These are phyloP conservation scores for Drosophila paulistorum DNA, from an alignment of 1,140 invertebrate genomes.

Conservation along the genomic window DNA sequence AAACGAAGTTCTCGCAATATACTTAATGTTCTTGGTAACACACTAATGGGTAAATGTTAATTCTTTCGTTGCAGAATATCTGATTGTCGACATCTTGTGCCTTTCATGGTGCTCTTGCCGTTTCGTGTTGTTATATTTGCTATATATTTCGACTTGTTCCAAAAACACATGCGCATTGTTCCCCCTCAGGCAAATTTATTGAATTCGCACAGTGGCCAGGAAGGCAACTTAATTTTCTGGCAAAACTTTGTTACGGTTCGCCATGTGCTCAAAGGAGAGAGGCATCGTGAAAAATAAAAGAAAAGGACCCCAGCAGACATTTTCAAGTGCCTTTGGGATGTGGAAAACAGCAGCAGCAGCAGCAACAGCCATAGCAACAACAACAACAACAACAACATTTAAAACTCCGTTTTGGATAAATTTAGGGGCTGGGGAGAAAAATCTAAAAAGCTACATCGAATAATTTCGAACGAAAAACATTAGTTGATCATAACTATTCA, in stretches of 20 bases:
- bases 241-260: conserved; percentile 73
- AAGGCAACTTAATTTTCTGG: conserved; percentile 74
- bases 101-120: too few relatives aligned
- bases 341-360: conserved; percentile 25
- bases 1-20: too few relatives aligned
- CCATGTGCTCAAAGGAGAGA: conserved; percentile 56
- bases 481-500: too few relatives aligned
- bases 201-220: conserved; percentile 62
- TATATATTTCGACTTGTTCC: conserved; percentile 20
- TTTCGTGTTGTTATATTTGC: conserved; percentile 26
- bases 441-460: too few relatives aligned
- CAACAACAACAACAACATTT: not conserved
- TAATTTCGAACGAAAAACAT: too few relatives aligned
- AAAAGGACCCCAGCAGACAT: conserved; percentile 45
- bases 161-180: conserved; percentile 3
- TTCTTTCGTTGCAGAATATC: too few relatives aligned
- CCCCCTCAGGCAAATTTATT: conserved; percentile 68
- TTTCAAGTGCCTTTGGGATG: conserved; percentile 56
- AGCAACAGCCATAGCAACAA: conserved; percentile 24
- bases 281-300: conserved; percentile 24
- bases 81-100: too few relatives aligned
- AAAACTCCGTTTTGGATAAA: too few relatives aligned
- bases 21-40: too few relatives aligned
- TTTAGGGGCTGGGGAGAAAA: too few relatives aligned
- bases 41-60: too few relatives aligned